These are phyloP conservation scores for Eumeta japonica DNA, from an alignment of 1,140 invertebrate genomes.

Conservation along the genomic window DNA sequence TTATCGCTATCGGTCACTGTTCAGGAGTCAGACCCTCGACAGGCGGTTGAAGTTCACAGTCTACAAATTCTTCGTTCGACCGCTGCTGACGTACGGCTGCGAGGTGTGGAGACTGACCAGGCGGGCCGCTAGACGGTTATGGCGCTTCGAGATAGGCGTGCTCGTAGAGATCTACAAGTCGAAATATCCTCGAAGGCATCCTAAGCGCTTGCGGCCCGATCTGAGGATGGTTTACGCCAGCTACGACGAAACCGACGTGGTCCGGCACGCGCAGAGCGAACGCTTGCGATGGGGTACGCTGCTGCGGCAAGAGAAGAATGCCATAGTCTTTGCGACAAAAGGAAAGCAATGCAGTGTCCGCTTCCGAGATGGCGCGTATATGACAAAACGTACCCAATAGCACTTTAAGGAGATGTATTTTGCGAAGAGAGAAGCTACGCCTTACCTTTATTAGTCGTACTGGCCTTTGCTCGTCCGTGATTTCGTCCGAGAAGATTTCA, in stretches of 20 bases:
- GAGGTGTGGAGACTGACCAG: conserved; percentile 21
- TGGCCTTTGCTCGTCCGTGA: no score
- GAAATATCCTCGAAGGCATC: conserved; percentile 14
- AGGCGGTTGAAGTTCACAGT: conserved; percentile 17
- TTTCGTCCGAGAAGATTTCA: no score
- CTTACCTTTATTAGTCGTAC: no score
- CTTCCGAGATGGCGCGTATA: conserved; percentile 1
- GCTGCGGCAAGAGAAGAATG: conserved; percentile 15
- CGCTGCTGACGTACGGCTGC: conserved; percentile 27
- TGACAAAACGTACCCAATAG: no score
- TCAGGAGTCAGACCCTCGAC: conserved; percentile 14
- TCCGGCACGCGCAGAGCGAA: conserved; percentile 16
- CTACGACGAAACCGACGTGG: conserved; percentile 14
- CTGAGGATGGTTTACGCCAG: conserved; percentile 12
- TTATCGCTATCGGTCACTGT: conserved; percentile 12
- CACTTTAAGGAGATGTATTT: conserved; percentile 7
- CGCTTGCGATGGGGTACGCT: conserved; percentile 16
- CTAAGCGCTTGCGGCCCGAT: conserved; percentile 12
- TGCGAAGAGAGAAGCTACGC: conserved; percentile 12
- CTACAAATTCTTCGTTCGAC: conserved; percentile 25
- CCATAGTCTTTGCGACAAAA: conserved; percentile 14
- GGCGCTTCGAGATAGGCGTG: conserved; percentile 15
- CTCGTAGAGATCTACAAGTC: conserved; percentile 23
- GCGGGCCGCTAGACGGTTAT: conserved; percentile 11
- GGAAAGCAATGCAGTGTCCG: no score